A percentile compares a stretch with the other conserved stretches of the same genome.
phyloP scores from a whole-genome alignment of 1,140 invertebrate species.

The Panonychus citri region DNA sequence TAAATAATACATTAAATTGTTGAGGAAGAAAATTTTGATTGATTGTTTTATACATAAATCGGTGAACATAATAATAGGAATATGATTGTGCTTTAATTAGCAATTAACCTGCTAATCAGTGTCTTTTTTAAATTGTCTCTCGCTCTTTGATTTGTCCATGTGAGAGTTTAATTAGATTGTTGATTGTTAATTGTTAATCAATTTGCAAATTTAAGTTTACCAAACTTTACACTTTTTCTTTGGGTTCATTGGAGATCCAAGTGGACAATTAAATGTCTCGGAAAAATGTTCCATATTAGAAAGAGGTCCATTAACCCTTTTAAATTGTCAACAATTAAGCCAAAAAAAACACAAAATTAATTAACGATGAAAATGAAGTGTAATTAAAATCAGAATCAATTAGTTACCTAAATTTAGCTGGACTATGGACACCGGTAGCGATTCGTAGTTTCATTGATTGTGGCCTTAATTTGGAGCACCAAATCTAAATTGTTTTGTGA shows the following conservation, averaged over 20 bases:
- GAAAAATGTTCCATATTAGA: slow-evolving; percentile 80
- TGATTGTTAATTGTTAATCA: no score
- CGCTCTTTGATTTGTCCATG: no score
- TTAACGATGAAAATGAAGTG: not conserved
- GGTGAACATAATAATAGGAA: no score
- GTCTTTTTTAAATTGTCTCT: no score
- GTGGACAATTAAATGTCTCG: slow-evolving; percentile 37
- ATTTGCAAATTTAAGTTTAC: no score
- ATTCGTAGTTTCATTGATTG: not conserved
- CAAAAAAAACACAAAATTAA: no score
- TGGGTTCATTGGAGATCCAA: slow-evolving; percentile 69
- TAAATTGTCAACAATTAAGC: not conserved
- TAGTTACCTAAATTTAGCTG: slow-evolving; percentile 1
- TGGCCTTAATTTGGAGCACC: not conserved
- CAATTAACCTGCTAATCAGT: no score
- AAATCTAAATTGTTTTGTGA: slow-evolving; percentile 1
- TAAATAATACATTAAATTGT: no score
- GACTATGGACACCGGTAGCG: not conserved
- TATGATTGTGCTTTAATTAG: no score
- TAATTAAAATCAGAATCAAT: not conserved
- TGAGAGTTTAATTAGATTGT: no score
- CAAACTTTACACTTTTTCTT: slow-evolving; percentile 72
- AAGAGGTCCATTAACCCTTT: slow-evolving; percentile 20
- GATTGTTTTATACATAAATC: no score
- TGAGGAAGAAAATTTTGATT: no score